Conservation (phyloP, 2,113 vertebrate genomes). For the Anseranas semipalmata region DNA sequence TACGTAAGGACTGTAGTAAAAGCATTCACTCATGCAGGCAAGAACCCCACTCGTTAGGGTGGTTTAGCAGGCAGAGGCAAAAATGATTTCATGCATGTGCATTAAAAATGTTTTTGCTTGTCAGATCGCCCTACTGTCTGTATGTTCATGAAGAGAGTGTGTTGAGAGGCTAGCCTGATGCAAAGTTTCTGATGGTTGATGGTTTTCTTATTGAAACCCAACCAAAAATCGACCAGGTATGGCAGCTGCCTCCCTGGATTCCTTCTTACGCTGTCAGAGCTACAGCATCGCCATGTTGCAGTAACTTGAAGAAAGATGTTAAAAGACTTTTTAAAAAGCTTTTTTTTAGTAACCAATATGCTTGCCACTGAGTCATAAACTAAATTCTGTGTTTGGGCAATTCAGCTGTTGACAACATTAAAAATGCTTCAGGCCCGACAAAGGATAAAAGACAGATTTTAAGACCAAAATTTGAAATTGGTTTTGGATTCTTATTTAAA, state of each 20-base stretch:
- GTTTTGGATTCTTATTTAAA: not conserved
- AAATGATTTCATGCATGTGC: not conserved
- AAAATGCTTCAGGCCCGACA: not conserved
- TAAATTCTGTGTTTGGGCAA: not conserved
- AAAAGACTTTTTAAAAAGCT: not conserved
- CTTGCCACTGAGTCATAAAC: not conserved
- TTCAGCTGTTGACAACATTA: not conserved
- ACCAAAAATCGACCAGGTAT: not conserved
- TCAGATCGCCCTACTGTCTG: not conserved
- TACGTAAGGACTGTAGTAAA: rapidly evolving
- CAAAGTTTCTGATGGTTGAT: not conserved
- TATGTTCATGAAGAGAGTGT: not conserved
- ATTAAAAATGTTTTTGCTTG: not conserved
- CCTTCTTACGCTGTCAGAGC: not conserved
- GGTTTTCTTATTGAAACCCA: not conserved
- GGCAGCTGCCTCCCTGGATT: not conserved
- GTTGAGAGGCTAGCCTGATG: not conserved
- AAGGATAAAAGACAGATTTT: not conserved
- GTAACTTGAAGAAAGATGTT: not conserved
- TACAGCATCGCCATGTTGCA: not conserved
- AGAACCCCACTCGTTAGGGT: not conserved
- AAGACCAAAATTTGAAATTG: not conserved
- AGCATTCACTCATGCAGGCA: not conserved
- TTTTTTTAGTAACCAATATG: not conserved
- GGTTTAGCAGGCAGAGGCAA: not conserved